These are phyloP conservation scores for Polyommatus iphigenia DNA, from an alignment of 2,888 invertebrate genomes.

Conservation along the genomic window DNA sequence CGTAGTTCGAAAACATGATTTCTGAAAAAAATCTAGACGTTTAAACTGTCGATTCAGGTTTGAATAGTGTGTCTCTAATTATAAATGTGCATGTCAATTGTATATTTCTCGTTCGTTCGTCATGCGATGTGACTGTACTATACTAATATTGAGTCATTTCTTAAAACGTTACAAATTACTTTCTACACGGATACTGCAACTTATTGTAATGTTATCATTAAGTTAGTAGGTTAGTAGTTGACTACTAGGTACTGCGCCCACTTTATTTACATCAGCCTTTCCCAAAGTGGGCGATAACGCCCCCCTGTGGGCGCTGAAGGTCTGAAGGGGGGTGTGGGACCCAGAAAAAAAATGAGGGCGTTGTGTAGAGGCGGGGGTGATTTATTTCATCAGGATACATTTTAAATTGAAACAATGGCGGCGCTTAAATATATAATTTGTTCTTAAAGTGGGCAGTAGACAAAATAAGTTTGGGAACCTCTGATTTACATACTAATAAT, in stretches of 20 bases:
- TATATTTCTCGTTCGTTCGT: conserved; percentile 19
- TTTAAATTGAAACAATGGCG: too few species aligned
- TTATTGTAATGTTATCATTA: not conserved
- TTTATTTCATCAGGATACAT: too few species aligned
- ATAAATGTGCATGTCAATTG: conserved; percentile 17
- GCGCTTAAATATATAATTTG: too few species aligned
- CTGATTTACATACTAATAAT: too few species aligned
- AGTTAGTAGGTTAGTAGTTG: not conserved
- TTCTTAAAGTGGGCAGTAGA: too few species aligned
- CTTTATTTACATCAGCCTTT: too few species aligned
- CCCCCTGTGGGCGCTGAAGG: too few species aligned
- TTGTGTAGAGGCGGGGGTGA: too few species aligned
- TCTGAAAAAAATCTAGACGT: not conserved
- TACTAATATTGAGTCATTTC: conserved; percentile 14
- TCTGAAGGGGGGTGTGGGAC: too few species aligned
- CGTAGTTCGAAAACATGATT: not conserved
- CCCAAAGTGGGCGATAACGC: too few species aligned
- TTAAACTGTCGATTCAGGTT: not conserved
- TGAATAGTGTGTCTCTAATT: not conserved
- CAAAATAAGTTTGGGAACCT: too few species aligned
- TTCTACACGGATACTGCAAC: not conserved
- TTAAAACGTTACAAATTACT: conserved; percentile 7
- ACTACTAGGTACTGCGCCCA: not conserved
- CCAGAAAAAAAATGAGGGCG: too few species aligned
- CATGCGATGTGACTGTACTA: not conserved